phyloP scores from a whole-genome alignment of 2,797 vertebrate genomes.

The Bufotes viridis region DNA sequence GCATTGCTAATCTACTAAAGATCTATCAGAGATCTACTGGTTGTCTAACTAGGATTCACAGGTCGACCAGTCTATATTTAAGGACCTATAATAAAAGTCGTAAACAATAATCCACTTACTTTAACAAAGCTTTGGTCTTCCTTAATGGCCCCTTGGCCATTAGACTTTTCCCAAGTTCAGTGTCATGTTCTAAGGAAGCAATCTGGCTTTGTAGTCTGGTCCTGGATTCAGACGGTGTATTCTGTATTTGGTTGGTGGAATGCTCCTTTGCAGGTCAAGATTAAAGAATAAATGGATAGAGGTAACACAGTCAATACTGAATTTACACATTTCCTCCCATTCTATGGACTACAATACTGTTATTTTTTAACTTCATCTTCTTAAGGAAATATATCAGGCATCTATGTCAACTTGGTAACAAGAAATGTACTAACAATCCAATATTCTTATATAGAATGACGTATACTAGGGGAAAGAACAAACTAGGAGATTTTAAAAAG shows the following conservation, averaged over 20 bases:
- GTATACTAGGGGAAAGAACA: no score
- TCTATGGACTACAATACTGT: not conserved
- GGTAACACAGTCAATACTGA: not conserved
- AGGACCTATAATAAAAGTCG: no score
- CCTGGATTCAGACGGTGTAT: constrained; percentile 84
- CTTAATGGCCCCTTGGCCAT: constrained; percentile 83
- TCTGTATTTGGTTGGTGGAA: constrained; percentile 93
- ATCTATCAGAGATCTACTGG: no score
- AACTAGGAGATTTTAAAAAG: no score
- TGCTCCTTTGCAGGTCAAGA: constrained; percentile 72
- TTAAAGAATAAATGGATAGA: not conserved
- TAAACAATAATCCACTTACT: constrained; percentile 74
- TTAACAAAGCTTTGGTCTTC: constrained; percentile 88
- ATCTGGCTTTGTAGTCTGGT: constrained; percentile 84
- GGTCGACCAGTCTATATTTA: no score
- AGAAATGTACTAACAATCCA: not conserved
- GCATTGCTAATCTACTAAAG: no score
- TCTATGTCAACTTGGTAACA: not conserved
- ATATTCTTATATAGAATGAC: no score
- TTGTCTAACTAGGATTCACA: no score
- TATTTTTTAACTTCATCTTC: not conserved
- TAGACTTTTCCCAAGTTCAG: constrained; percentile 83
- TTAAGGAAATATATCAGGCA: not conserved
- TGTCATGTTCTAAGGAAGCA: constrained; percentile 85
- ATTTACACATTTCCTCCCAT: not conserved